Percentiles rank a stretch among this genome's conserved stretches.
phyloP scores from a whole-genome alignment of 2,797 vertebrate species.

The Phylloscopus collybita region DNA sequence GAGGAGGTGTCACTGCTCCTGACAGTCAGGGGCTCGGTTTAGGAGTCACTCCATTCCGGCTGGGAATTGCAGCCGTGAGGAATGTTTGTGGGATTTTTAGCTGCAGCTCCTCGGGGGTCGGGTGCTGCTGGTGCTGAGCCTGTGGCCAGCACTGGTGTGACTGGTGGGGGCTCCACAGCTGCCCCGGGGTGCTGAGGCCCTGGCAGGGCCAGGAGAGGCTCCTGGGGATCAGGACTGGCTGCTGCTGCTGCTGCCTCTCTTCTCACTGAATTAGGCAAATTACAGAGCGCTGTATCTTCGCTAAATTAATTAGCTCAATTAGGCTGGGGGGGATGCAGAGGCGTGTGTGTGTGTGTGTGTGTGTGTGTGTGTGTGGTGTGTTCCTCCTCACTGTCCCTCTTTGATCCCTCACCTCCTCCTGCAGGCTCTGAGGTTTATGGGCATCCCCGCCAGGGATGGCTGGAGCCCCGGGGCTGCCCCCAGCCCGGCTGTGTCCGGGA shows the following conservation, averaged over 20 bases:
- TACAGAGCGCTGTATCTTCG: not conserved
- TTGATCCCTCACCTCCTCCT: not conserved
- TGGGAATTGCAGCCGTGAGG: not conserved
- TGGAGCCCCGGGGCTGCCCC: not conserved
- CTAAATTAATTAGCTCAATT: constrained; percentile 58
- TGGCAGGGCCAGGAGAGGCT: not conserved
- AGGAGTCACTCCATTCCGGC: not conserved
- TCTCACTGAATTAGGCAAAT: constrained; percentile 37
- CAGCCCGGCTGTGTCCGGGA: fast-evolving
- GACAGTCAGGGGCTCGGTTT: not conserved
- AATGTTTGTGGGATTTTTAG: not conserved
- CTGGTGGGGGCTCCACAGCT: not conserved
- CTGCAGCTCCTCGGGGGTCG: not conserved
- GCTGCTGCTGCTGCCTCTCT: not conserved
- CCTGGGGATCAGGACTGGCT: not conserved
- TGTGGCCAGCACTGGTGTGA: fast-evolving
- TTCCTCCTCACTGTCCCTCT: not conserved
- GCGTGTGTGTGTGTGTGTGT: fast-evolving
- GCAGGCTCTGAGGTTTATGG: not conserved
- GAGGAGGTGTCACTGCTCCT: not conserved
- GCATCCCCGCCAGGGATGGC: not conserved
- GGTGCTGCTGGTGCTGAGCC: not conserved
- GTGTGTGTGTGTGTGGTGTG: fast-evolving
- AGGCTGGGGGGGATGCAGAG: constrained; percentile 24
- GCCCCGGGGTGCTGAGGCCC: not conserved